Base-by-base conservation (phyloP, 2,113 vertebrate genomes). In the Crotalus tigris region DNA sequence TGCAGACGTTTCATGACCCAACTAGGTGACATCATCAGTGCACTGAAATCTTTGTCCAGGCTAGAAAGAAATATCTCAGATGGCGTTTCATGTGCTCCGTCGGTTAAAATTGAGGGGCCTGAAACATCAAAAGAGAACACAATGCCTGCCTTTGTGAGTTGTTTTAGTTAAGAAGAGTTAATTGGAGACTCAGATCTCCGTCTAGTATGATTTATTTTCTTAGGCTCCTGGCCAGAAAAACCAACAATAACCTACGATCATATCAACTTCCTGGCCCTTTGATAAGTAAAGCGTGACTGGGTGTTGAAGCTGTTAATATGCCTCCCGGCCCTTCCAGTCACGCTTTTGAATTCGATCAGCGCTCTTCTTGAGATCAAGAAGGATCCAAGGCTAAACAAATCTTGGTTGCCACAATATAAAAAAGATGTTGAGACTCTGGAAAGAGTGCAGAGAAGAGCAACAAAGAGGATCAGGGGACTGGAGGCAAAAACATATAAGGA, bases 131-230 rank as follows among this genome's bases (percentile, higher is more conserved):
- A 64, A 0, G 11, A 64, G 61, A n/a, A 69, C 0, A 1, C 11
- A 69, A 5, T 0, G 0, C 1, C 61, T 64, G 0, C 61, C 11
- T 29, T 13, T 10, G 4, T 3, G 3, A 29, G 12, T 69, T 69
- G 29, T n/a, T 75, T 33, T 7, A 13, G 64, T n/a, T 17, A 3
- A 69, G 29, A n/a, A 0, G 12, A 7, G 13, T 33, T 33, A n/a
- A 17, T 33, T 2, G n/a, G 64, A 12, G 4, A 26, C 59, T 64
- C 24, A 3, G 59, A 26, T 26, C 11, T 61, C 3, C 26, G 4
- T n/a, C 1, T 33, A n/a, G 13, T 6, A 33, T 33, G 33, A 17
- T 75, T 33, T 75, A n/a, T 33, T 17, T 75, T 75, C 33, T 75
- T 6, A 17, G n/a, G 6, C 69, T 81, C 69, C 69, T 5, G 2